A percentile compares a stretch with the other conserved stretches of the same genome.
phyloP scores from a whole-genome alignment of 2,888 invertebrate genomes.

The Mythimna albipuncta region DNA sequence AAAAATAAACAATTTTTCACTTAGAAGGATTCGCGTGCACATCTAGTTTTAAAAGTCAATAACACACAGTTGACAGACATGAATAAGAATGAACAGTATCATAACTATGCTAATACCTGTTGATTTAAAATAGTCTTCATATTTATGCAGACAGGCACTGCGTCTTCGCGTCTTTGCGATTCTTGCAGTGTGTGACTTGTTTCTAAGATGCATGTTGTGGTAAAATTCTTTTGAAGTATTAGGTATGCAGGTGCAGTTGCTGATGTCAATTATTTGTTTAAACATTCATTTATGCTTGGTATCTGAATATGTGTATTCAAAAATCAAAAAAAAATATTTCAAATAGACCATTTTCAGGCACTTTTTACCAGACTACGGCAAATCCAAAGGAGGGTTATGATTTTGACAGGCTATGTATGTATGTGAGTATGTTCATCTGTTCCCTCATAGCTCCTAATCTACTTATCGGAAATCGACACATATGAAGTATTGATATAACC shows the following conservation, averaged over 20 bases:
- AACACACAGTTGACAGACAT: not conserved
- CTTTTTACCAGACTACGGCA: no score
- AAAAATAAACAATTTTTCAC: not conserved
- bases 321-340: no score
- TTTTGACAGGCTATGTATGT: no score
- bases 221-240: no score
- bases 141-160: conserved; percentile 18
- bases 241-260: not conserved
- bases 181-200: conserved; percentile 4
- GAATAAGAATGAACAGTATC: conserved; percentile 28
- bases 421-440: no score
- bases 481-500: no score
- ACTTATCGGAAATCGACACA: no score
- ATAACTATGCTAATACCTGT: conserved; percentile 27
- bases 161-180: not conserved
- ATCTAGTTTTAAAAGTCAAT: not conserved
- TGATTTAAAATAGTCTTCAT: conserved; percentile 31
- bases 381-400: no score
- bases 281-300: not conserved
- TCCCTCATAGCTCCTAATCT: no score
- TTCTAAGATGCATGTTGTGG: conserved; percentile 2
- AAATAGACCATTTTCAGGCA: no score
- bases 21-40: not conserved
- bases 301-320: no score
- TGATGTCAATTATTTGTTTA: conserved; percentile 5